These are phyloP conservation scores for Balanococcus diminutus DNA, from an alignment of 2,888 invertebrate species.

Conservation along the genomic window DNA sequence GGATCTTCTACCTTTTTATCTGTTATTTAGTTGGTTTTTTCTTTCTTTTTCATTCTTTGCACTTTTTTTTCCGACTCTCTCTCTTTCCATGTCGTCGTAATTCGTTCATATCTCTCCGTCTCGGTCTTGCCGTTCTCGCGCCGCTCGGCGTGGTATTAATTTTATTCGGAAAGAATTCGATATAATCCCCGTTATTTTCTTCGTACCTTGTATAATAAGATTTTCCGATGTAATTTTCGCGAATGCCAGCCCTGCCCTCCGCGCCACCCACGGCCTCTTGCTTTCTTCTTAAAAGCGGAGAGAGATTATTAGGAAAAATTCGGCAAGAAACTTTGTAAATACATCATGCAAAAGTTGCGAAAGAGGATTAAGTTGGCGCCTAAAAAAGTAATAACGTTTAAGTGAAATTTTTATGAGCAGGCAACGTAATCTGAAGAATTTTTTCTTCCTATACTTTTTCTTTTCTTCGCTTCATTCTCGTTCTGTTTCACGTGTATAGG, in stretches of 20 bases:
- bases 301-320: slow-evolving; percentile 48
- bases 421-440: slow-evolving; percentile 25
- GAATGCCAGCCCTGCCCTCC: slow-evolving; percentile 15
- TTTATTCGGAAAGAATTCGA: slow-evolving; percentile 55
- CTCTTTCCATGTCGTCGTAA: neutral
- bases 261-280: neutral
- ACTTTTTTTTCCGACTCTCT: neutral
- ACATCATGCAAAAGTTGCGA: slow-evolving; percentile 52
- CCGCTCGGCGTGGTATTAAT: slow-evolving; percentile 45
- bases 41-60: neutral
- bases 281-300: neutral
- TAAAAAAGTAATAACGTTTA: slow-evolving; percentile 54
- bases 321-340: slow-evolving; percentile 53
- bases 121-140: neutral
- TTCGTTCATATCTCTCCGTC: neutral
- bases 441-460: neutral
- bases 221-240: slow-evolving; percentile 54
- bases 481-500: neutral
- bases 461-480: neutral
- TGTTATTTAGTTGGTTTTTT: slow-evolving; percentile 50
- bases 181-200: slow-evolving; percentile 53
- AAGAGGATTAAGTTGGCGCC: slow-evolving; percentile 54
- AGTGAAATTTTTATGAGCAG: slow-evolving; percentile 54
- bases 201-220: slow-evolving; percentile 55
- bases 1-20: slow-evolving; percentile 54